phyloP scores from a whole-genome alignment of 2,888 invertebrate species.

The Cryptops parisi region DNA sequence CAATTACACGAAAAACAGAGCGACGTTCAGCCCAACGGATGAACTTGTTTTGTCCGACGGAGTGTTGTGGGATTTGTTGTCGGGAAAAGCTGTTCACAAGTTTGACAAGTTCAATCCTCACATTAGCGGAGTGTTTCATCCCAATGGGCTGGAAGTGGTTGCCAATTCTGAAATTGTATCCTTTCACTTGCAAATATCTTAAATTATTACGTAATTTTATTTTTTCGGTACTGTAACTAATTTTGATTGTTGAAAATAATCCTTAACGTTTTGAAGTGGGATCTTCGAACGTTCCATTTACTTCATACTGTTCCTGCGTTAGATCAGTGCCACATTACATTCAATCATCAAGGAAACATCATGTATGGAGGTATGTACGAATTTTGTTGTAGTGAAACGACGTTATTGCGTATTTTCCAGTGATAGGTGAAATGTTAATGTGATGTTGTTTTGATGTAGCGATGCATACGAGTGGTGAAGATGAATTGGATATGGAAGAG shows the following conservation, averaged over 20 bases:
- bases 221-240: too few species aligned
- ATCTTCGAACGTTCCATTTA: conserved; percentile 82
- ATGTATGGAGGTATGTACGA: conserved; percentile 52
- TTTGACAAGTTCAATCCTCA: conserved; percentile 95
- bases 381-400: background rate
- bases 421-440: too few species aligned
- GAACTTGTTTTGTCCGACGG: conserved; percentile 92
- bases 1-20: conserved; percentile 82
- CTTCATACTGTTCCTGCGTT: conserved; percentile 84
- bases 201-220: too few species aligned
- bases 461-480: conserved; percentile 24
- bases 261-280: conserved; percentile 67
- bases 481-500: conserved; percentile 34
- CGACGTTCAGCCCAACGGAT: conserved; percentile 86
- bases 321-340: conserved; percentile 77
- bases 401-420: too few species aligned
- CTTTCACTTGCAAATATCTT: too few species aligned
- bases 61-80: conserved; percentile 82
- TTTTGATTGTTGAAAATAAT: background rate
- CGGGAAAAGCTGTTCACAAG: conserved; percentile 76
- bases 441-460: conserved; percentile 10
- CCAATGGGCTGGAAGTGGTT: conserved; percentile 86
- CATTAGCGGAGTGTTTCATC: conserved; percentile 90
- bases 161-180: conserved; percentile 81
- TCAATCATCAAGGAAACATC: conserved; percentile 71